These are phyloP conservation scores for Oreohelix idahoensis DNA, from an alignment of 1,140 invertebrate genomes.

Conservation along the genomic window DNA sequence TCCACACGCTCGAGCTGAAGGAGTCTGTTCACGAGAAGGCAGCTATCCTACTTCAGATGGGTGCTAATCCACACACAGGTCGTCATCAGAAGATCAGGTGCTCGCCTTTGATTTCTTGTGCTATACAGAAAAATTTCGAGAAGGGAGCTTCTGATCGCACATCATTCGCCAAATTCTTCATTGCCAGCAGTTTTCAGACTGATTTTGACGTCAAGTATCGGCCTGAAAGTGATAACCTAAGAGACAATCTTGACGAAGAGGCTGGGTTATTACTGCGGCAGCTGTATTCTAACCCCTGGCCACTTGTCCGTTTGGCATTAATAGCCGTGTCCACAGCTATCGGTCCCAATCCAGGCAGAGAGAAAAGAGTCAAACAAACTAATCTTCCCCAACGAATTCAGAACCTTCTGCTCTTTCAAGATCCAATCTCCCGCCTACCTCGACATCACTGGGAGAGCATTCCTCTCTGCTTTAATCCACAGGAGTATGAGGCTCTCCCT, in stretches of 20 bases:
- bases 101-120: neutral
- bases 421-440: neutral
- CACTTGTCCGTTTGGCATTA: neutral
- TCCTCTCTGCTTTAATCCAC: neutral
- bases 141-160: neutral
- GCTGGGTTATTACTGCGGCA: neutral
- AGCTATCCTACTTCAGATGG: neutral
- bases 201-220: neutral
- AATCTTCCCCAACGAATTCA: neutral
- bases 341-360: conserved; percentile 6
- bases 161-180: neutral
- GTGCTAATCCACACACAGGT: neutral
- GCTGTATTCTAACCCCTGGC: conserved; percentile 1
- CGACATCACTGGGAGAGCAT: conserved; percentile 1
- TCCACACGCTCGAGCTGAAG: neutral
- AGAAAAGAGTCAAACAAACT: neutral
- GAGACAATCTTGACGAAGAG: neutral
- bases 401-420: neutral
- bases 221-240: neutral
- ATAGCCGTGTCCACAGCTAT: neutral
- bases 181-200: neutral
- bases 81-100: neutral
- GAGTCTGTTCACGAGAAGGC: conserved; percentile 1
- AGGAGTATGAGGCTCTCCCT: neutral
- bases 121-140: neutral